Evolutionary conservation across 2,888 invertebrate genomes (phyloP), one percentile per base, ranked within the genome.

Genomic region (Seira ritae): DNA sequence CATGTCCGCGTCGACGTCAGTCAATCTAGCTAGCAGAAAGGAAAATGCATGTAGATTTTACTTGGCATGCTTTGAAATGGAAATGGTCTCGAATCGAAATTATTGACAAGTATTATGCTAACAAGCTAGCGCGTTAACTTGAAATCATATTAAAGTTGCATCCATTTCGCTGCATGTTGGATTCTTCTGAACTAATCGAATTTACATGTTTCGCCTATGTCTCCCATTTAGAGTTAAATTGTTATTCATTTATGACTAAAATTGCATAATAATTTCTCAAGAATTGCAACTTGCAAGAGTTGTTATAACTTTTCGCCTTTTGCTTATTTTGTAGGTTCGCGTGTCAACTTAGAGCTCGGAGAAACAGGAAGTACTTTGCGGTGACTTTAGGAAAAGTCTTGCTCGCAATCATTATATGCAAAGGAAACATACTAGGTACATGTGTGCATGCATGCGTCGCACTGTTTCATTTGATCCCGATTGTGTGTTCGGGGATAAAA

Each of bases 351-450:
- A 50, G 31, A 75, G 42, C 65, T 31, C 24, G 4, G n/a, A 19
- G 24, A 50, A 50, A 75, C 67, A 66, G 75, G 75, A 75, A 75
- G 22, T 75, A 24, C 50, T 50, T 23, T 75, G 68, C 55, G 75
- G 75, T 50, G 65, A 74, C 37, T 75, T 23, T 55, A 67, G 19
- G 50, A 46, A 66, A 75, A 42, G n/a, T 75, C 65, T 50, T 15
- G 12, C 1, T 50, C 17, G 12, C 1, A 50, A 50, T 50, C 50
- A 50, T n/a, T 17, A 50, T 15, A 50, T 15, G 17, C 50, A 50
- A 8, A 50, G 42, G 12, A 42, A n/a, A 74, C n/a, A n/a, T n/a
- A n/a, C 12, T 20, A n/a, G 55, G 60, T 71, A 17, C 24, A 55
- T 24, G 42, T 24, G 55, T 71, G 71, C 62, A 42, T 46, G 17